Percentiles rank a stretch among this genome's conserved stretches.
Conservation (phyloP, 2,113 vertebrate species). For the Tursiops truncatus region DNA sequence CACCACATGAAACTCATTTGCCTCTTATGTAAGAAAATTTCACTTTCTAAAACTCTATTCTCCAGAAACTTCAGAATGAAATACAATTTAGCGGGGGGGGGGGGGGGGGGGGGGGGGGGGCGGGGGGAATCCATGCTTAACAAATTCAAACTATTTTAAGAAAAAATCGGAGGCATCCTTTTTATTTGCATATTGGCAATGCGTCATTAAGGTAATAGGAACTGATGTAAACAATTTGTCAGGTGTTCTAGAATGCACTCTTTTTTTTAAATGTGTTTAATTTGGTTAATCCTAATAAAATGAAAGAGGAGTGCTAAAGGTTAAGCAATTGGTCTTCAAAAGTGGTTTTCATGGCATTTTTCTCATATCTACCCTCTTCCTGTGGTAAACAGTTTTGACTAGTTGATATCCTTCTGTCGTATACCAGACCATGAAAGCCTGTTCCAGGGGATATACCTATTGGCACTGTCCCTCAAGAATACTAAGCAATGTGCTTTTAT, state of each 20-base stretch:
- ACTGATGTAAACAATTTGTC: background rate
- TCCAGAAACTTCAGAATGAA: slow-evolving; percentile 62
- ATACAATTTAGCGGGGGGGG: background rate
- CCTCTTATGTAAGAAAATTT: slow-evolving; percentile 51
- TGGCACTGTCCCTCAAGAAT: slow-evolving; percentile 14
- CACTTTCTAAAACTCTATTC: slow-evolving; percentile 24
- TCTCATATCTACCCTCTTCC: background rate
- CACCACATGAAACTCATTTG: slow-evolving; percentile 45
- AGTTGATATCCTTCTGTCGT: slow-evolving; percentile 27
- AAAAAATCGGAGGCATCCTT: slow-evolving; percentile 47
- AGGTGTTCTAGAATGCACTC: background rate
- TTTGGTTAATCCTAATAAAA: slow-evolving; percentile 50
- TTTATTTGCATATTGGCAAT: background rate
- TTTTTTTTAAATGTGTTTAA: background rate
- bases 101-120: background rate
- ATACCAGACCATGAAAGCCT: background rate
- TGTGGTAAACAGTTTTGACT: background rate
- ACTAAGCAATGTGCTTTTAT: slow-evolving; percentile 60
- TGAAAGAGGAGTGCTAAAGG: slow-evolving; percentile 33
- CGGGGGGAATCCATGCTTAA: slow-evolving; percentile 5
- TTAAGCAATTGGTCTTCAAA: slow-evolving; percentile 45
- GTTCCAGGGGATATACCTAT: slow-evolving; percentile 39
- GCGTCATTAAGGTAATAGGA: slow-evolving; percentile 1
- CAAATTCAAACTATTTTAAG: slow-evolving; percentile 54
- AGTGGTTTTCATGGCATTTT: slow-evolving; percentile 58